Evolutionary conservation across 1,140 invertebrate species (phyloP).

Genomic region (Adelges cooleyi): DNA sequence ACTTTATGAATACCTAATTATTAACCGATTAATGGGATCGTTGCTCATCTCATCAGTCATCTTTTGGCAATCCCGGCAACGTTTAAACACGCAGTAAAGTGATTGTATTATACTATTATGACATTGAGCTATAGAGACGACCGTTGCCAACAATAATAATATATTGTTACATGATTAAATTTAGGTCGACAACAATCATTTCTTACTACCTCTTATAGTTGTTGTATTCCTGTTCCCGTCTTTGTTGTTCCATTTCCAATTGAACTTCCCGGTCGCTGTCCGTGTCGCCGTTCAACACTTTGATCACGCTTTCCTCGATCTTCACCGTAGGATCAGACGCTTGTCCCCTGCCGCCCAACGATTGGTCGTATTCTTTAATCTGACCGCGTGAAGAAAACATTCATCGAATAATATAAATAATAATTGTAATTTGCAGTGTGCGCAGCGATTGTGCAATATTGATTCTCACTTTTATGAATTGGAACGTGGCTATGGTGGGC

Average conservation of each 20-base stretch:
- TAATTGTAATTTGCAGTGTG: too few relatives aligned
- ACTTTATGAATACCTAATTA: too few relatives aligned
- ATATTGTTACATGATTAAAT: too few relatives aligned
- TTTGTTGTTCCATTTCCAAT: slow-evolving; percentile 15
- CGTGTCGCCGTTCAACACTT: slow-evolving; percentile 10
- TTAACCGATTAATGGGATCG: too few relatives aligned
- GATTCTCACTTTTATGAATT: slow-evolving; percentile 66
- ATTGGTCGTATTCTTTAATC: slow-evolving; percentile 21
- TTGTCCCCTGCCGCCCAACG: slow-evolving; percentile 4
- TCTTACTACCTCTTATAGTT: slow-evolving; percentile 19
- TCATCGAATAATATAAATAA: not conserved
- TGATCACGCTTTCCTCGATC: slow-evolving; percentile 8
- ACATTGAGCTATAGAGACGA: too few relatives aligned
- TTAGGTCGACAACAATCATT: too few relatives aligned
- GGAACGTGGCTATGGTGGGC: slow-evolving; percentile 80
- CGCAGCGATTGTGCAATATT: too few relatives aligned
- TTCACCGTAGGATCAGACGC: slow-evolving; percentile 12
- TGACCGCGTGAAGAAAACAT: not conserved
- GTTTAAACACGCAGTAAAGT: too few relatives aligned
- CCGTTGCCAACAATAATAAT: too few relatives aligned
- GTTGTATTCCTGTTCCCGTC: slow-evolving; percentile 22
- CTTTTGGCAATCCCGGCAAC: too few relatives aligned
- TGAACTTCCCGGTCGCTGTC: slow-evolving; percentile 6
- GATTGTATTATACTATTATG: too few relatives aligned
- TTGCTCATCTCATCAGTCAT: too few relatives aligned